A percentile compares a stretch with the other conserved stretches of the same genome.
Conservation (phyloP, 2,888 invertebrate genomes). For the Tupiocoris notatus region DNA sequence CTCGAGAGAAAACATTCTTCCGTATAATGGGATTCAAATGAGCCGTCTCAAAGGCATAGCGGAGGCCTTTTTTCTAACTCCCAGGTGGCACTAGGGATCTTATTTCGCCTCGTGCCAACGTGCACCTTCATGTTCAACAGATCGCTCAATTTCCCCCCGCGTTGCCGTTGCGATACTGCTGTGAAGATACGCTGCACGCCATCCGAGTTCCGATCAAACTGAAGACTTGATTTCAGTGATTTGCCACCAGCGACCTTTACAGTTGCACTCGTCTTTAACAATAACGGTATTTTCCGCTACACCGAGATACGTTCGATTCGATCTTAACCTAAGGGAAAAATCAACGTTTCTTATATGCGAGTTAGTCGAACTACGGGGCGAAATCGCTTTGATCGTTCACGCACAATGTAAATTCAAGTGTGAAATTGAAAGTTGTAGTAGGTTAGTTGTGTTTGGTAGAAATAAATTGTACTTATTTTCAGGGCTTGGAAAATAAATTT, state of each 20-base stretch:
- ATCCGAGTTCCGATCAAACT: constrained; percentile 13
- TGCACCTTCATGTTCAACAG: constrained; percentile 14
- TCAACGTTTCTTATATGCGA: neutral
- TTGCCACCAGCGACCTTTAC: constrained; percentile 24
- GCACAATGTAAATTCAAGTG: too few species aligned
- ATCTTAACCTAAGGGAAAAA: too few species aligned
- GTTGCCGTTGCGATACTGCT: neutral
- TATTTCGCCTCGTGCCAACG: constrained; percentile 6
- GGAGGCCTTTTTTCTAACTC: constrained; percentile 10
- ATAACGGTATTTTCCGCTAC: constrained; percentile 11
- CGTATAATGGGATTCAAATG: constrained; percentile 40
- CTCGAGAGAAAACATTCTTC: constrained; percentile 26
- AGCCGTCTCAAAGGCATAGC: constrained; percentile 13
- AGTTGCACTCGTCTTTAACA: constrained; percentile 1
- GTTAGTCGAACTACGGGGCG: neutral
- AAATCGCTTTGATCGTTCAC: neutral
- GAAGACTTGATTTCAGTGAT: constrained; percentile 35
- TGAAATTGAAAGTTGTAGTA: too few species aligned
- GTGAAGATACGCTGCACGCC: neutral
- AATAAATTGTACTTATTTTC: too few species aligned
- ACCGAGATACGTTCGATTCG: too few species aligned
- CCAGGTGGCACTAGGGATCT: neutral
- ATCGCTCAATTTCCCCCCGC: neutral
- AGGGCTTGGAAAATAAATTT: too few species aligned
- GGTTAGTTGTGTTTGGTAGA: too few species aligned